Base-by-base conservation (phyloP, 2,797 vertebrate genomes). In the Euthynnus affinis region DNA sequence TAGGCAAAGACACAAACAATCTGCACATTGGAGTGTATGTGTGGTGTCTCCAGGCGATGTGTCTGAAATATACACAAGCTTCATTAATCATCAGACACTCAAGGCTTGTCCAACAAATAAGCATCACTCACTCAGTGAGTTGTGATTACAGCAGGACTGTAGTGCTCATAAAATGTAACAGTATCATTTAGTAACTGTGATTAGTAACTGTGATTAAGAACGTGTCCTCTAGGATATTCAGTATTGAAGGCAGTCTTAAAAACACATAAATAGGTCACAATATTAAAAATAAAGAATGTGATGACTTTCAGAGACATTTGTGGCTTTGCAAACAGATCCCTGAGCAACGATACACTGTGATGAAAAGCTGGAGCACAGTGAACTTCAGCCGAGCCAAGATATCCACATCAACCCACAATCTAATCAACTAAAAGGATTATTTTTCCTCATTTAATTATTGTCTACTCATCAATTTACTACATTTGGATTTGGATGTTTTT, bases 81-180 rank as follows among this genome's bases (percentile, higher is more conserved):
- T 65, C 22, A 65, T 73, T 59, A 59, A 68, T 74, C 48, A 71
- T 60, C 64, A 74, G 25, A 71, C n/a, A 32, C 51, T 32, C 6
- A 17, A 8, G 20, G 37, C 5, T 32, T 34, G 6, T n/a, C 44
- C 44, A 18, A 70, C n/a, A 68, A 71, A 81, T 62, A 2, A 52
- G 48, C 15, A 68, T n/a, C 70, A 29, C 27, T 57, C 51, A 52
- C 68, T 74, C 46, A 22, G 42, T 44, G 23, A 61, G 23, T 13
- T 62, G 1, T 74, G 66, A 65, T 67, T 48, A 46, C 15, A 80
- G 40, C 1, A 29, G 4, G 6, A 4, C n/a, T 73, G 13, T 44
- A 5, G 25, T 52, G n/a, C 49, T 62, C 6, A 22, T 22, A 32
- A 34, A 18, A 57, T 9, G 15, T 25, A 65, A 64, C 10, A 40